These are phyloP conservation scores for Channallabes apus DNA, from an alignment of 2,797 vertebrate genomes.

Conservation along the genomic window DNA sequence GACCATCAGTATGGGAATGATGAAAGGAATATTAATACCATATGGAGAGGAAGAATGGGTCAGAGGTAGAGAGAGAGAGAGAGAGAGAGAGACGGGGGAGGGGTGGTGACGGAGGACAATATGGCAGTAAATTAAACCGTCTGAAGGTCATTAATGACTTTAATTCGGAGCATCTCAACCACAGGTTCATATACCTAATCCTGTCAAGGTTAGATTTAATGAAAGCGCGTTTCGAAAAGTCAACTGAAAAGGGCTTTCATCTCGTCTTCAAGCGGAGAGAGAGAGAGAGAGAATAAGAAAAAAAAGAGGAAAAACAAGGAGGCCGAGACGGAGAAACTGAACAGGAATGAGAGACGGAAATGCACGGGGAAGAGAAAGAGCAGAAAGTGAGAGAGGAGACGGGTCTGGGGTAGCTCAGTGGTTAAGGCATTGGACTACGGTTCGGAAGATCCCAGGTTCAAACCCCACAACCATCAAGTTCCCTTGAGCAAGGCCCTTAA, in stretches of 20 bases:
- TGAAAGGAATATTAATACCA: slow-evolving; percentile 54
- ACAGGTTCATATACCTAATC: slow-evolving; percentile 40
- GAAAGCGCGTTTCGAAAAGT: slow-evolving; percentile 38
- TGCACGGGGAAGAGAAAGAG: slow-evolving; percentile 39
- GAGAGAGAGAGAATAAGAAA: not conserved
- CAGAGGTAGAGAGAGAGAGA: slow-evolving; percentile 40
- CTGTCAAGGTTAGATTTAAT: slow-evolving; percentile 47
- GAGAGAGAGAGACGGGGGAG: slow-evolving; percentile 23
- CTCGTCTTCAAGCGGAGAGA: slow-evolving; percentile 15
- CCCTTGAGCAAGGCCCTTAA: no score
- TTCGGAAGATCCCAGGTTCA: no score
- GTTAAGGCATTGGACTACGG: no score
- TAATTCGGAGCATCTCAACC: slow-evolving; percentile 34
- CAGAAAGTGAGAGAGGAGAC: slow-evolving; percentile 37
- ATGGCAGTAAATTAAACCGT: slow-evolving; percentile 44
- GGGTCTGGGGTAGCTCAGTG: no score
- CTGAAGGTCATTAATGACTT: slow-evolving; percentile 49
- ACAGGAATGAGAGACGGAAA: no score
- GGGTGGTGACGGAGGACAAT: slow-evolving; percentile 37
- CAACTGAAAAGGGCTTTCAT: slow-evolving; percentile 31
- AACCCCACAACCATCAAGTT: no score
- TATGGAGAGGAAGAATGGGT: slow-evolving; percentile 35
- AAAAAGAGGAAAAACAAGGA: not conserved
- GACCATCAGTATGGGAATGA: slow-evolving; percentile 50
- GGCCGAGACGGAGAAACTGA: not conserved